These are phyloP conservation scores for Habroteleia sp. DNA, from an alignment of 2,888 invertebrate genomes.

Conservation along the genomic window DNA sequence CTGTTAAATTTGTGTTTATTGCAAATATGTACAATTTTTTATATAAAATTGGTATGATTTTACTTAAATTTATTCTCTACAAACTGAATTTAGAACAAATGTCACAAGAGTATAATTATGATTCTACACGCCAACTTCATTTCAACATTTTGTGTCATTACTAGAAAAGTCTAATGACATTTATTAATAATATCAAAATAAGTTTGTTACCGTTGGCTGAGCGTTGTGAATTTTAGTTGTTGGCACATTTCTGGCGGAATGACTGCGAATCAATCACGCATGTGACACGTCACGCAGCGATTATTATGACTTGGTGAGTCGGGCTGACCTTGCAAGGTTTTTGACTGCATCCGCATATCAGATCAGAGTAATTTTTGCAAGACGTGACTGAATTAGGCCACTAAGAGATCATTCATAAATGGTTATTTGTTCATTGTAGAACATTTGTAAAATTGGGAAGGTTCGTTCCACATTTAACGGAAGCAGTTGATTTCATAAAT, in stretches of 20 bases:
- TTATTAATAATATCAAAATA: constrained; percentile 32
- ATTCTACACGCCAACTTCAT: background rate
- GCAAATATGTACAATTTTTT: too few species aligned
- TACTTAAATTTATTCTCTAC: too few species aligned
- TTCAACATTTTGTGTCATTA: constrained; percentile 6
- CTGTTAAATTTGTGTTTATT: too few species aligned
- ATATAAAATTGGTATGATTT: too few species aligned
- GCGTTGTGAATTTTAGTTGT: constrained; percentile 30
- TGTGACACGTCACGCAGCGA: background rate
- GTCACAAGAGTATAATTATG: too few species aligned
- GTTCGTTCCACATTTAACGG: too few species aligned
- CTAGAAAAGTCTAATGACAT: constrained; percentile 7
- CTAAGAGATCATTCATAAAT: too few species aligned
- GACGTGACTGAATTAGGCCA: too few species aligned
- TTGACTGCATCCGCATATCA: constrained; percentile 11
- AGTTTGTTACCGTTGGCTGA: constrained; percentile 42
- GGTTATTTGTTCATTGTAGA: too few species aligned
- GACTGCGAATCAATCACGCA: constrained; percentile 17
- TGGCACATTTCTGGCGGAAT: constrained; percentile 12
- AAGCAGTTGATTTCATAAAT: too few species aligned
- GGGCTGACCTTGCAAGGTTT: constrained; percentile 41
- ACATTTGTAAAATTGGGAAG: too few species aligned
- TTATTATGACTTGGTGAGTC: constrained; percentile 10
- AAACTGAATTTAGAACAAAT: too few species aligned
- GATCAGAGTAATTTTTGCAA: background rate